phyloP scores from a whole-genome alignment of 2,888 invertebrate species.

The Lepidocyrtoides sp. region DNA sequence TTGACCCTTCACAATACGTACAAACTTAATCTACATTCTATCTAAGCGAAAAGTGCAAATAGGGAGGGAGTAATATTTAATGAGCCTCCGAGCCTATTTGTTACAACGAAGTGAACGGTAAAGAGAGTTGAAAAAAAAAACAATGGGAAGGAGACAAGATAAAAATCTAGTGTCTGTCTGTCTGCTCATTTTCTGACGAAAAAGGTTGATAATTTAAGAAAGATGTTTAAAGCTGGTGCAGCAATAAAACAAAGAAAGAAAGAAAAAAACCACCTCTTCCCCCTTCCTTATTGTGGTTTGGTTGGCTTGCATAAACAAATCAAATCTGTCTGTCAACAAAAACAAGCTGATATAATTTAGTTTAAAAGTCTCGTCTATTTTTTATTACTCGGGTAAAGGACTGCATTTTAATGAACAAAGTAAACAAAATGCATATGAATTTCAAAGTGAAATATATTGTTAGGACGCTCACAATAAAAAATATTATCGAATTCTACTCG shows the following conservation, averaged over 20 bases:
- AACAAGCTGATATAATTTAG: conserved; percentile 25
- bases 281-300: conserved; percentile 39
- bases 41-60: not conserved
- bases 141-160: conserved; percentile 14
- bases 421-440: not conserved
- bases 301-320: conserved; percentile 32
- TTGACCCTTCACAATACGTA: conserved; percentile 39
- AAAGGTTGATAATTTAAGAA: not conserved
- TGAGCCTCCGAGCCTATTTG: not conserved
- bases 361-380: not conserved
- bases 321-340: conserved; percentile 38
- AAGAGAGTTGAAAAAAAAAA: not conserved
- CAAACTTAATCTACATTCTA: conserved; percentile 21
- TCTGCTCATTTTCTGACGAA: conserved; percentile 18
- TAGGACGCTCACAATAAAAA: conserved; percentile 4
- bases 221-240: not conserved
- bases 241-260: conserved; percentile 22
- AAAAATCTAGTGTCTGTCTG: conserved; percentile 3
- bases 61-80: not conserved
- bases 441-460: not conserved
- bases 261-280: conserved; percentile 20
- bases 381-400: conserved; percentile 3
- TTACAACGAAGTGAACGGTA: not conserved
- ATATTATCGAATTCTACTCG: not conserved
- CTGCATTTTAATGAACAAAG: conserved; percentile 17